Percentiles rank a stretch among this genome's conserved stretches.
Evolutionary conservation across 2,797 vertebrate genomes (phyloP).

Genomic region (Halcyon badia): DNA sequence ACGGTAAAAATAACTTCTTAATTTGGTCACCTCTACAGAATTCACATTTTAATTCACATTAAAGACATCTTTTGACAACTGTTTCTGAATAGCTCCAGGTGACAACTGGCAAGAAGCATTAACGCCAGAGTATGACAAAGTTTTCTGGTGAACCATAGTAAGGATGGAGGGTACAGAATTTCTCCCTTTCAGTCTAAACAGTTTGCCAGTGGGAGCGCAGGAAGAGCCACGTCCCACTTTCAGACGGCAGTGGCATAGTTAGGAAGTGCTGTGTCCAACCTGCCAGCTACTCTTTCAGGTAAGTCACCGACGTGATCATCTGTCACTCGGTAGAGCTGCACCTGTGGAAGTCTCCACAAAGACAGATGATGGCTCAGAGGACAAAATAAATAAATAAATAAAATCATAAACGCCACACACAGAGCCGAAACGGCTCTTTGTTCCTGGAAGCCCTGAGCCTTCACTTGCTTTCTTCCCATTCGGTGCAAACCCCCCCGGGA

Average conservation of each 20-base stretch:
- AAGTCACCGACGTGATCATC: background rate
- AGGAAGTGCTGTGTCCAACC: background rate
- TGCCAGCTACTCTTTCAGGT: background rate
- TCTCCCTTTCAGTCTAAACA: background rate
- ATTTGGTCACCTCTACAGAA: background rate
- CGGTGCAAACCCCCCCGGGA: fast-evolving
- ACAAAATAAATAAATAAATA: too few species aligned
- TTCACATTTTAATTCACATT: background rate
- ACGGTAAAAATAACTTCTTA: background rate
- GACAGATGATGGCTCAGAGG: fast-evolving
- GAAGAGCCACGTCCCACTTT: background rate
- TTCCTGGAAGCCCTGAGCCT: background rate
- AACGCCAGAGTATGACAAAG: fast-evolving
- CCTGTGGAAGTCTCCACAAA: background rate
- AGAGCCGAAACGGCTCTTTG: background rate
- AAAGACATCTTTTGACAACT: background rate
- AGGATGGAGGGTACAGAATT: background rate
- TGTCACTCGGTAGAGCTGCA: background rate
- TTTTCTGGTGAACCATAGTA: background rate
- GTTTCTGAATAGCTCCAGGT: background rate
- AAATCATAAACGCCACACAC: background rate
- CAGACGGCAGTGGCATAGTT: fast-evolving
- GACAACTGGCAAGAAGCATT: background rate
- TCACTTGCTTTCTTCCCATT: too few species aligned
- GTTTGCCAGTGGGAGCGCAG: fast-evolving